phyloP scores from a whole-genome alignment of 2,797 vertebrate genomes.

The Clarias platycephalus region DNA sequence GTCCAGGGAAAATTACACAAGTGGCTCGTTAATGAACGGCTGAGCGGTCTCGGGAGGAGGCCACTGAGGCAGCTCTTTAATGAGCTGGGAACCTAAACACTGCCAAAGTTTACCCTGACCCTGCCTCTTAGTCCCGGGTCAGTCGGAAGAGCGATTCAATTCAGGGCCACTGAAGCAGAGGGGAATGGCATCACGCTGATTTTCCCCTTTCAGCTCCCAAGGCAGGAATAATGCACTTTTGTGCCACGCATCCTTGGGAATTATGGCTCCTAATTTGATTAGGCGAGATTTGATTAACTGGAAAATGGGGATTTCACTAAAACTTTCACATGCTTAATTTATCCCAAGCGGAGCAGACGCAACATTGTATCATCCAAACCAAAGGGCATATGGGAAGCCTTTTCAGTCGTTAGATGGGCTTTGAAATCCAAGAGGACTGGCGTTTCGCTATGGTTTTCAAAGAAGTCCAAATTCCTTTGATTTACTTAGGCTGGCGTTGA shows the following conservation, averaged over 20 bases:
- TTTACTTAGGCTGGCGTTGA: slow-evolving; percentile 53
- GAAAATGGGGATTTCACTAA: slow-evolving; percentile 99
- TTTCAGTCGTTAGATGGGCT: slow-evolving; percentile 93
- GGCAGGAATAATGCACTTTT: slow-evolving; percentile 98
- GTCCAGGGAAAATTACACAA: slow-evolving; percentile 99
- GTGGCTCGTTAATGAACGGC: slow-evolving; percentile 99
- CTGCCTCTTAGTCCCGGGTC: slow-evolving; percentile 87
- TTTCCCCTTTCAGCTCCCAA: slow-evolving; percentile 91
- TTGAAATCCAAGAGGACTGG: slow-evolving; percentile 98
- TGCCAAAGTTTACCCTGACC: slow-evolving; percentile 98
- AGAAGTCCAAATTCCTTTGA: slow-evolving; percentile 58
- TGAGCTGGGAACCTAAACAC: slow-evolving; percentile 99
- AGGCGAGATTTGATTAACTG: slow-evolving; percentile 99
- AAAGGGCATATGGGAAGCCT: slow-evolving; percentile 99
- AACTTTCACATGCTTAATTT: slow-evolving; percentile 99
- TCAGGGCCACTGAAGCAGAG: slow-evolving; percentile 96
- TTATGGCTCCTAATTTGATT: slow-evolving; percentile 99
- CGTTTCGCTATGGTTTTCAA: slow-evolving; percentile 89
- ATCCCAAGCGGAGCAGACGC: slow-evolving; percentile 99
- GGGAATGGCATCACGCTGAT: slow-evolving; percentile 92
- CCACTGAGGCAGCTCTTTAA: slow-evolving; percentile 97
- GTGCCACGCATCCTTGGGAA: slow-evolving; percentile 99
- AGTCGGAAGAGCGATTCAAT: slow-evolving; percentile 89
- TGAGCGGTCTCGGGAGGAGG: slow-evolving; percentile 98
- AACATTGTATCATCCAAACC: slow-evolving; percentile 99